These are phyloP conservation scores for Apodemus speciosus DNA, from an alignment of 2,113 vertebrate species.

Conservation along the genomic window DNA sequence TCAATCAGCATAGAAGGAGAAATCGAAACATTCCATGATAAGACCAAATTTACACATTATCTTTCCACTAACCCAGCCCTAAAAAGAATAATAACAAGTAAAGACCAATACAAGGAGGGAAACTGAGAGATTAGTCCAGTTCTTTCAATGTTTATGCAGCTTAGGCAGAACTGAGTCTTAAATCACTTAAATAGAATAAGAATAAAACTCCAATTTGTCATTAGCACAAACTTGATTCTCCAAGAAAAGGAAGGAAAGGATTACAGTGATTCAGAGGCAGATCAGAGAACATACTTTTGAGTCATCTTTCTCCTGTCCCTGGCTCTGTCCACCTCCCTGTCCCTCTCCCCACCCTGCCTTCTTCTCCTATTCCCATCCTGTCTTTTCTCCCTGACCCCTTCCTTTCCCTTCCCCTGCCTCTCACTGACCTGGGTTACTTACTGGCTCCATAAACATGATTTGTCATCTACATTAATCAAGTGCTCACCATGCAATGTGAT, in stretches of 20 bases:
- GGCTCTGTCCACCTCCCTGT: too few species aligned
- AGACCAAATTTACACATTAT: too few species aligned
- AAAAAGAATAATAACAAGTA: too few species aligned
- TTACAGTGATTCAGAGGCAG: background rate
- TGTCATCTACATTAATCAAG: background rate
- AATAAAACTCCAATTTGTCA: background rate
- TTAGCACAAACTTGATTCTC: background rate
- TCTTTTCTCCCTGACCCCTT: background rate
- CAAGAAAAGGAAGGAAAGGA: background rate
- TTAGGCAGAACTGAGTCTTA: conserved; percentile 7
- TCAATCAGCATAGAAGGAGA: too few species aligned
- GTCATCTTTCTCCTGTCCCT: fast-evolving
- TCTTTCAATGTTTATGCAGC: conserved; percentile 42
- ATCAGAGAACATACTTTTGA: background rate
- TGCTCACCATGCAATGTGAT: background rate
- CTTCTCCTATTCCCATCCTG: fast-evolving
- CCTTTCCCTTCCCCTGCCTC: too few species aligned
- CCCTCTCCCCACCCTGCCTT: too few species aligned
- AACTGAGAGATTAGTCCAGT: conserved; percentile 50
- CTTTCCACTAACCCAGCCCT: too few species aligned
- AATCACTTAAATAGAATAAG: conserved; percentile 30
- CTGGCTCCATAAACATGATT: too few species aligned
- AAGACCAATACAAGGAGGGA: too few species aligned
- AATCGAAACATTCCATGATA: too few species aligned
- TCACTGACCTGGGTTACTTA: too few species aligned